Conservation (phyloP, 2,797 vertebrate genomes). For the Ctenochaetus hawaiiensis region DNA sequence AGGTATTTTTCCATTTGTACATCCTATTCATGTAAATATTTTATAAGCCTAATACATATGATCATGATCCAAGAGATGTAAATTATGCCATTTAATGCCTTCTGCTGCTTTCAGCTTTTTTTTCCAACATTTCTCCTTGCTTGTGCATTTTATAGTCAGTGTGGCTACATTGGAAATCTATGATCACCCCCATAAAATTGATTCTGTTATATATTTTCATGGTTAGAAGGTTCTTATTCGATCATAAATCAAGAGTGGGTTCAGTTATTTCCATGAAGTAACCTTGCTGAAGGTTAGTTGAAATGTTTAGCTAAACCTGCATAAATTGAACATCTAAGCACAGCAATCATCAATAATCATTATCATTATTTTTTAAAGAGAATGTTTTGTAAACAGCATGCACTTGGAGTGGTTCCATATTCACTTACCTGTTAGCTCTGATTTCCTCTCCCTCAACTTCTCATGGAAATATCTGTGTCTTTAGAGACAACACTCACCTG, state of each 20-base stretch:
- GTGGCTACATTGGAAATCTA: background rate
- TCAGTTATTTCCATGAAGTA: background rate
- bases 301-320: background rate
- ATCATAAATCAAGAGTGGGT: background rate
- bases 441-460: background rate
- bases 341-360: too few relatives aligned
- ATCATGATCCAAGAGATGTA: background rate
- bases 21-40: background rate
- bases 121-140: background rate
- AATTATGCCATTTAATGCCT: background rate
- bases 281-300: background rate
- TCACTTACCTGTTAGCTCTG: too few relatives aligned
- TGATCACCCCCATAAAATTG: background rate
- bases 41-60: background rate
- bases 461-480: background rate
- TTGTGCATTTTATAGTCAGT: background rate
- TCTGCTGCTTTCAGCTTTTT: background rate
- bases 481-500: background rate
- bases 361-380: background rate
- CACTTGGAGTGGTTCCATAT: too few relatives aligned
- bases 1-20: background rate
- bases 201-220: constrained; percentile 1
- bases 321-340: background rate
- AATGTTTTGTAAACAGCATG: background rate
- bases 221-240: background rate